Conservation (phyloP, 2,113 vertebrate species). For the Leucoraja erinaceus region DNA sequence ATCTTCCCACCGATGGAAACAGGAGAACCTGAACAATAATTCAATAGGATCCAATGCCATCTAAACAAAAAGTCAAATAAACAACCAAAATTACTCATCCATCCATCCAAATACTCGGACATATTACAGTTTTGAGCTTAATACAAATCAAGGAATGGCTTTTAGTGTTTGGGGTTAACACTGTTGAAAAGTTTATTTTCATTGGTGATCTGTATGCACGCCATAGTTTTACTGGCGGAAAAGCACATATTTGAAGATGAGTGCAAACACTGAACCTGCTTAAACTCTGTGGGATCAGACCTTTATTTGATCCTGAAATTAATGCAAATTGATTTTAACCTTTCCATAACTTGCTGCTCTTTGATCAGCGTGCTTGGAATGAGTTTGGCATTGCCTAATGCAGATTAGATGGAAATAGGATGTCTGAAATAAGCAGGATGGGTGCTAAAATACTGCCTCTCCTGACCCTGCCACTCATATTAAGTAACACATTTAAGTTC, state of each 20-base stretch:
- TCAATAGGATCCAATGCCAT: background rate
- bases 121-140: background rate
- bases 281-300: background rate
- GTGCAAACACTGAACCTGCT: background rate
- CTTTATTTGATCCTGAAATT: constrained; percentile 21
- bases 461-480: constrained; percentile 8
- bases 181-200: background rate
- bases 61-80: background rate
- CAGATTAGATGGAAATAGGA: constrained; percentile 30
- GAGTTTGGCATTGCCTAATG: background rate
- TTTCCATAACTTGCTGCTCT: background rate
- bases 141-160: background rate
- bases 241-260: background rate
- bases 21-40: background rate
- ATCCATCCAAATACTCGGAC: too few relatives aligned
- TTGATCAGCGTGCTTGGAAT: background rate
- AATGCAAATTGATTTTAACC: constrained; percentile 29
- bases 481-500: constrained; percentile 29
- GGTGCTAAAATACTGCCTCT: background rate
- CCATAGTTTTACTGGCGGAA: background rate
- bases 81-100: background rate
- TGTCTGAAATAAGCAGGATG: constrained; percentile 33
- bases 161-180: background rate
- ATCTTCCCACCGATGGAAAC: background rate
- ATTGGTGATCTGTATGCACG: background rate